Evolutionary conservation across 2,797 vertebrate species (phyloP).

Genomic region (Pogoniulus pusillus): DNA sequence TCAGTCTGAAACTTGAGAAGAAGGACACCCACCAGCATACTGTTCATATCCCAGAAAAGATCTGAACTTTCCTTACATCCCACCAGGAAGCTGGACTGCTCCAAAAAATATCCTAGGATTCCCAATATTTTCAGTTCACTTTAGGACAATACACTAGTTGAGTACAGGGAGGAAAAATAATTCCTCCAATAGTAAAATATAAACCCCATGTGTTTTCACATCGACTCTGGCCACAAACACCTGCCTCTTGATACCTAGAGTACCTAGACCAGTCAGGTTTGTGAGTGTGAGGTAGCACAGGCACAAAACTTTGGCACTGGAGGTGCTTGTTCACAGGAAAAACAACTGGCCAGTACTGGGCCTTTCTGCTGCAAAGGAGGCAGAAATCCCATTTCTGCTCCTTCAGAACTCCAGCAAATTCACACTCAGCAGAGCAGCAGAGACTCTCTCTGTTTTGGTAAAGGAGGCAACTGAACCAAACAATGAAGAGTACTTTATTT

Average conservation of each 20-base stretch:
- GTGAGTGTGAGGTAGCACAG: neutral
- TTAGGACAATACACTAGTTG: neutral
- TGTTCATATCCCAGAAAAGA: conserved; percentile 25
- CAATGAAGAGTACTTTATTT: neutral
- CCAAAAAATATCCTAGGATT: neutral
- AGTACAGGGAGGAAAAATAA: fast-evolving
- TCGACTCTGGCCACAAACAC: neutral
- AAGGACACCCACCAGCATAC: conserved; percentile 4
- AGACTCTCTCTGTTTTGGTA: neutral
- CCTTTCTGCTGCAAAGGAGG: neutral
- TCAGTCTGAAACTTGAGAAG: neutral
- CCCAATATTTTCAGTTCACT: neutral
- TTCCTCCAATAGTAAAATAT: neutral
- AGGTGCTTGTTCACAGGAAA: neutral
- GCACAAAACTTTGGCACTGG: fast-evolving
- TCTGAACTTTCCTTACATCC: neutral
- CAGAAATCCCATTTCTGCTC: neutral
- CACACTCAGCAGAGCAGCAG: neutral
- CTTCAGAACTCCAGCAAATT: neutral
- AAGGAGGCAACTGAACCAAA: neutral
- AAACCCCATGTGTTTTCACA: neutral
- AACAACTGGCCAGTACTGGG: neutral
- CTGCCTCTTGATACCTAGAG: neutral
- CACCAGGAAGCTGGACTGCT: neutral
- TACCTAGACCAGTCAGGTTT: neutral